Base-by-base conservation (phyloP, 2,113 vertebrate species). In the Egretta garzetta region DNA sequence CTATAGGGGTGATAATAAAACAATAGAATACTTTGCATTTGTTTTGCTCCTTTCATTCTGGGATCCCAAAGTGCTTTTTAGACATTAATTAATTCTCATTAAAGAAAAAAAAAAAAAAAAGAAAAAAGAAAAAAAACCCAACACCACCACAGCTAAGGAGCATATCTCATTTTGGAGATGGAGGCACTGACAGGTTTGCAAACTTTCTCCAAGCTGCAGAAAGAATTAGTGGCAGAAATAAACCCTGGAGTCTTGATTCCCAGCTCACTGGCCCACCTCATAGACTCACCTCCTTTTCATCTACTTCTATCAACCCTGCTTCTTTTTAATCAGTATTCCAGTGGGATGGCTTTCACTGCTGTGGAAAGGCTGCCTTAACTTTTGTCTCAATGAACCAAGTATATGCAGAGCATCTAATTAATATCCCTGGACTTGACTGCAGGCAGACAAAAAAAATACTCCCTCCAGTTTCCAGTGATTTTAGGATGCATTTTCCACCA, bases 1-100 rank as follows among this genome's bases (percentile, higher is more conserved):
- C 86, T 96, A 27, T 9, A 68, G 71, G 23, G 62, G 75, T 88
- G 63, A 92, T 52, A 92, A 79, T 47, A 83, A 94, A 94, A 90
- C 91, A 95, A 97, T 70, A 80, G 58, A 91, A 84, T 68, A 60
- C 27, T 96, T 96, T 92, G 59, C 59, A 72, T 94, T 96, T 97
- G 79, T 92, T 92, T 95, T 91, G 23, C 60, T 95, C 47, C 75
- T 93, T 96, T 96, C 66, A 76, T 95, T 96, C 75, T 82, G 63
- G 12, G 50, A 73, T 88, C 77, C 68, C 76, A 82, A 87, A 90
- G 62, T 43, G 47, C 60, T 96, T 91, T 93, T 86, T 83, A 88
- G 75, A 74, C 35, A 92, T 87, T 71, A 95, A 96, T 96, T 97
- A 93, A 94, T 96, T 92, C 71, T 88, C 39, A 49, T 60, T 79